A percentile compares a stretch with the other conserved stretches of the same genome.
Evolutionary conservation across 37 sponge, comb jelly and placozoan species (phyloP).

Genomic region (Lycopodina hypogea): DNA sequence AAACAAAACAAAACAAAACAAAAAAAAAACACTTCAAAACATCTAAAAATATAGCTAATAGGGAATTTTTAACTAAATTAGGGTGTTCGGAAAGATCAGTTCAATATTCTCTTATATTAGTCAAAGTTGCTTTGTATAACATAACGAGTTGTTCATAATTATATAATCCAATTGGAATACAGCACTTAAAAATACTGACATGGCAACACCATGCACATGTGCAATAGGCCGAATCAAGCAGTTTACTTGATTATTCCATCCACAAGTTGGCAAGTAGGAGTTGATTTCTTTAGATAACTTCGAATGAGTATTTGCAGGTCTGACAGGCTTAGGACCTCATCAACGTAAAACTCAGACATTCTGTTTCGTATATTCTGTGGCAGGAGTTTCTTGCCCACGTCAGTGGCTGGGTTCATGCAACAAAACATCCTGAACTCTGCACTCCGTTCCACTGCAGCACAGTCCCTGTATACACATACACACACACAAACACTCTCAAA

Average conservation of each 20-base stretch:
- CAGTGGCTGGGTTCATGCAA: constrained; percentile 98
- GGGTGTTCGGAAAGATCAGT: too few relatives aligned
- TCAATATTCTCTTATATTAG: too few relatives aligned
- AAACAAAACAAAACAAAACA: too few relatives aligned
- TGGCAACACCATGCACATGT: too few relatives aligned
- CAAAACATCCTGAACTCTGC: constrained; percentile 84
- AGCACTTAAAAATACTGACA: too few relatives aligned
- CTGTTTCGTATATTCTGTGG: constrained; percentile 86
- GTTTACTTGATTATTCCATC: constrained; percentile 64
- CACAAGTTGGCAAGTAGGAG: constrained; percentile 19
- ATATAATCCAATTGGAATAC: too few relatives aligned
- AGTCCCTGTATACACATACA: constrained; percentile 43
- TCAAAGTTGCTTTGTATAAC: too few relatives aligned
- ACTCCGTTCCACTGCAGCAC: constrained; percentile 64
- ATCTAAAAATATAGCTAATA: too few relatives aligned
- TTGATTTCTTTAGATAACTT: constrained; percentile 63
- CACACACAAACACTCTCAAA: not conserved
- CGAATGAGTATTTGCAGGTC: constrained; percentile 73
- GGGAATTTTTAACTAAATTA: too few relatives aligned
- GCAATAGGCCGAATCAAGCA: too few relatives aligned
- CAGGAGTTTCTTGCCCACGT: constrained; percentile 87
- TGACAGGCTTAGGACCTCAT: constrained; percentile 57
- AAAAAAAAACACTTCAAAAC: too few relatives aligned
- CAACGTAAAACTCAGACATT: constrained; percentile 91
- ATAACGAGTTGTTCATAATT: too few relatives aligned